Percentiles rank a stretch among this genome's conserved stretches.
These are phyloP conservation scores for Hydrozoanthus tunicans DNA, from an alignment of 64 coral and sea anemone genomes.

Conservation along the genomic window DNA sequence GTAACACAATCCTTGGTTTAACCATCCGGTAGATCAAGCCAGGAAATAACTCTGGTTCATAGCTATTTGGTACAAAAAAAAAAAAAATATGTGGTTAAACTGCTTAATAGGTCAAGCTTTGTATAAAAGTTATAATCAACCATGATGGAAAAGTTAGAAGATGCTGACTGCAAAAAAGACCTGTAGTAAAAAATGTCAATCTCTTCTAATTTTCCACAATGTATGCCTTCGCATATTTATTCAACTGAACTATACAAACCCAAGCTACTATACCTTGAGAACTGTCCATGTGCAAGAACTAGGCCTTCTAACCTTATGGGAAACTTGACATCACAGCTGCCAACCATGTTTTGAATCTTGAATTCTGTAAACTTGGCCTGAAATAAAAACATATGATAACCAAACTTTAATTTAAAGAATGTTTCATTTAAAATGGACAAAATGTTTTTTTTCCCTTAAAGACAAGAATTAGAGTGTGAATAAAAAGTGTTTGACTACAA, in stretches of 20 bases:
- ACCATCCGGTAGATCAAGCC: conserved; percentile 99
- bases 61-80: conserved; percentile 24
- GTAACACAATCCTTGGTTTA: conserved; percentile 93
- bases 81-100: background rate
- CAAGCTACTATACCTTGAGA: conserved; percentile 71
- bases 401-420: background rate
- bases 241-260: no score
- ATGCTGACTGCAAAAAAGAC: no score
- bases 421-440: no score
- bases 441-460: no score
- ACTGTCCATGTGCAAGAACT: conserved; percentile 95
- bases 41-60: conserved; percentile 98
- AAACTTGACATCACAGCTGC: conserved; percentile 99
- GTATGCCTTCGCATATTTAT: no score
- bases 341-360: conserved; percentile 99
- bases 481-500: no score
- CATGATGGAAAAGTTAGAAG: no score
- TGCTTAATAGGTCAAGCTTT: background rate
- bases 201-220: no score
- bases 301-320: conserved; percentile 95
- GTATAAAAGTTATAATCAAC: no score
- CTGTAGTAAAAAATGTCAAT: no score
- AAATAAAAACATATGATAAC: background rate
- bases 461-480: no score
- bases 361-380: conserved; percentile 99